Percentiles rank a stretch among this genome's conserved stretches.
phyloP scores from a whole-genome alignment of 2,797 vertebrate genomes.

The Micropoecilia bifurca region DNA sequence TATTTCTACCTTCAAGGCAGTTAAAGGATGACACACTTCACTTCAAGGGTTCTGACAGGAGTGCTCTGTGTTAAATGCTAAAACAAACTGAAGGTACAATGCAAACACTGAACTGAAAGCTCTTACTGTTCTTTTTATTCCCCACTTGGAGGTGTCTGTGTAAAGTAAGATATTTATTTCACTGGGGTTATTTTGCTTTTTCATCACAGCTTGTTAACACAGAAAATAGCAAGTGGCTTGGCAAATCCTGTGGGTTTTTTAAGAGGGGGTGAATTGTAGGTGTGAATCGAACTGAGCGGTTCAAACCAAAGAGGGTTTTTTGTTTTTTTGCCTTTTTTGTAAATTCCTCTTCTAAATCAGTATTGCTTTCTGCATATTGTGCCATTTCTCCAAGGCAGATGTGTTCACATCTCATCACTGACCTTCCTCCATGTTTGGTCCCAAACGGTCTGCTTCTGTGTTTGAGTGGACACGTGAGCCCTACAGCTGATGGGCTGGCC shows the following conservation, averaged over 20 bases:
- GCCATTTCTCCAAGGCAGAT: constrained; percentile 23
- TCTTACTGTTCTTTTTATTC: not conserved
- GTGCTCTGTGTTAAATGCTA: constrained; percentile 9
- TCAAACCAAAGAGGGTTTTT: constrained; percentile 20
- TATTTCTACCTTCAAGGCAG: constrained; percentile 8
- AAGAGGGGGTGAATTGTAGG: constrained; percentile 9
- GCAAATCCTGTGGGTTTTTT: constrained; percentile 16
- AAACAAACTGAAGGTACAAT: constrained; percentile 14
- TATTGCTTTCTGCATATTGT: constrained; percentile 10
- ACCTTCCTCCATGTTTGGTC: not conserved
- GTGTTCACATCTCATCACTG: constrained; percentile 17
- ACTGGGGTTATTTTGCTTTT: constrained; percentile 18
- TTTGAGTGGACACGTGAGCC: constrained; percentile 48
- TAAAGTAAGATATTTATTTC: constrained; percentile 22
- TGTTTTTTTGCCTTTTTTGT: constrained; percentile 5
- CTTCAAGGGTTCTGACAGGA: constrained; percentile 28
- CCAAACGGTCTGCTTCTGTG: constrained; percentile 19
- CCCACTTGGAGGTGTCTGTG: constrained; percentile 12
- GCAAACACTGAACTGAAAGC: constrained; percentile 32
- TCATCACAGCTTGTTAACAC: constrained; percentile 31
- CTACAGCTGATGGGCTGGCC: constrained; percentile 60
- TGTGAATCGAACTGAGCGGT: constrained; percentile 8
- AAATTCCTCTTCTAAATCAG: constrained; percentile 5
- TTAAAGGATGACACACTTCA: constrained; percentile 19
- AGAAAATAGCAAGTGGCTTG: constrained; percentile 13